Evolutionary conservation across 2,113 vertebrate species (phyloP).

Genomic region (Balaeniceps rex): DNA sequence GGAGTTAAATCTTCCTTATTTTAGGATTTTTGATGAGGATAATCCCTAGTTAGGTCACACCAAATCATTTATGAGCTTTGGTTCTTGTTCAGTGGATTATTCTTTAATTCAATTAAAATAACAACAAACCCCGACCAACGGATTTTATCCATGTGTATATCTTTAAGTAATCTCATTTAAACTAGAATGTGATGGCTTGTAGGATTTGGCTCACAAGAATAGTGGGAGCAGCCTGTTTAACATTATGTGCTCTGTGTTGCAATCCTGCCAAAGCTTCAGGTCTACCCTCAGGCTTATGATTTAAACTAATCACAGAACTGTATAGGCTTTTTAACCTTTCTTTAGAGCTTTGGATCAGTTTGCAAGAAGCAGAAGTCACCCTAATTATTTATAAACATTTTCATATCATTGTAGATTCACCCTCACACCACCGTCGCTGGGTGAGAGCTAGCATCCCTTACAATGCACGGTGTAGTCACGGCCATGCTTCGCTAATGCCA

Average conservation of each 20-base stretch:
- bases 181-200: background rate
- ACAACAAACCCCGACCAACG: background rate
- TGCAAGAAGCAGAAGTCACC: background rate
- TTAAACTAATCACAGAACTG: background rate
- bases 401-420: background rate
- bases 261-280: background rate
- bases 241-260: background rate
- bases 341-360: background rate
- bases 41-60: background rate
- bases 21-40: background rate
- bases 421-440: fast-evolving
- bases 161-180: conserved; percentile 18
- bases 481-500: background rate
- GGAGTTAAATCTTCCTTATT: background rate
- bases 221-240: background rate
- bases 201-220: background rate
- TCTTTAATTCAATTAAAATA: conserved; percentile 20
- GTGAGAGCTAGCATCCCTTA: background rate
- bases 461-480: background rate
- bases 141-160: background rate
- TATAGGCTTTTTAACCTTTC: background rate
- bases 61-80: background rate
- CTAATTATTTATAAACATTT: background rate
- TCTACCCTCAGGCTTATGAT: background rate
- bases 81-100: background rate